Base-by-base conservation (phyloP, 1,140 invertebrate genomes). In the Macrobrachium nipponense region DNA sequence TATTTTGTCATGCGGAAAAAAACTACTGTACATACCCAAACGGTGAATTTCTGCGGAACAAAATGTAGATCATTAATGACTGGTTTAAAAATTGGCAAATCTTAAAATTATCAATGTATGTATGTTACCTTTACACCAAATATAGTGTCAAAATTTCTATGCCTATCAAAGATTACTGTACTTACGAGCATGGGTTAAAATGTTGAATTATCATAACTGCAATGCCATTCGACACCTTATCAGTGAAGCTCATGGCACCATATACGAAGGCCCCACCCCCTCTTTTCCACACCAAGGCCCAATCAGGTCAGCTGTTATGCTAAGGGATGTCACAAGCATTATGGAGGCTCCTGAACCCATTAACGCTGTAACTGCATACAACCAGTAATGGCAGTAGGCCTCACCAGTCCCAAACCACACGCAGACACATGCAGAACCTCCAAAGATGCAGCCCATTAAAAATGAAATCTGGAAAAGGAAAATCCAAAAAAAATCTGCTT, bases 211-310 rank as follows among this genome's bases (percentile, higher is more conserved):
- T 82, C 87, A 96, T 94, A 68, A 98, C 95, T 76, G 94, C 95
- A 14, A 96, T 87, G 17, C 98, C 98, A 92, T 97, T 96, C 0
- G 95, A 94, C 1, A 99, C 90, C 93, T 99, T 99, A 91, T 99
- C 98, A 10, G 94, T 93, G 91, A 99, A 98, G 92, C 97, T 98
- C 97, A 99, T 98, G 23, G 96, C 92, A 20, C 98, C 98, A 92
- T 98, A 99, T 10, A 99, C 95, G 92, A 98, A 98, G 61, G 97
- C 98, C 89, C 94, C 97, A 5, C 78, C 84, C 89, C n/a, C n/a
- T n/a, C n/a, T n/a, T n/a, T n/a, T 96, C 94, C 1, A 95, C 95
- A 90, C 95, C 95, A 95, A 62, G 94, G 93, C 36, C 96, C 97
- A 88, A 99, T 98, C 36, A 98, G 92, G 92, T 98, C 97, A 44